A percentile compares a stretch with the other conserved stretches of the same genome.
Evolutionary conservation across 2,797 vertebrate genomes (phyloP).

Genomic region (Catostomus latipinnis): DNA sequence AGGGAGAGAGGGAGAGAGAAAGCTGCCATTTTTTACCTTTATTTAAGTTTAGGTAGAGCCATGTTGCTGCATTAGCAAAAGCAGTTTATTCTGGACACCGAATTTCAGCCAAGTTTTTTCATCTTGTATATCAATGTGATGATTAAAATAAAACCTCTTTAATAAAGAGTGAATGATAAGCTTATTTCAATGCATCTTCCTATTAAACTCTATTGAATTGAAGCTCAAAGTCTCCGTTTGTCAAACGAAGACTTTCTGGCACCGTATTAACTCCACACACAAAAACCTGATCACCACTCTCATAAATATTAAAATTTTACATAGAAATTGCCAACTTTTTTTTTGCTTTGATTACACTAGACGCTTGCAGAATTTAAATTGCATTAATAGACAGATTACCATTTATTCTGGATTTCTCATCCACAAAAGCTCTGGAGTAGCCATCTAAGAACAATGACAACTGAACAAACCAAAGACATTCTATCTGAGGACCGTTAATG

Average conservation of each 20-base stretch:
- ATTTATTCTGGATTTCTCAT: constrained; percentile 85
- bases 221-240: constrained; percentile 16
- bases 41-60: background rate
- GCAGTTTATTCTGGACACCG: background rate
- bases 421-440: constrained; percentile 63
- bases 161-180: constrained; percentile 25
- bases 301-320: constrained; percentile 79
- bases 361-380: constrained; percentile 79
- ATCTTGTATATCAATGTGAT: background rate
- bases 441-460: constrained; percentile 74
- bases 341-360: constrained; percentile 78
- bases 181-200: constrained; percentile 45
- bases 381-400: constrained; percentile 83
- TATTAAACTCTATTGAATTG: constrained; percentile 48
- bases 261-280: constrained; percentile 57
- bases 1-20: background rate
- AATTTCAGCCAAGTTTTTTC: constrained; percentile 1
- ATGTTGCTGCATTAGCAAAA: background rate
- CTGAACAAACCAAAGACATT: constrained; percentile 64
- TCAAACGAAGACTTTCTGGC: constrained; percentile 31
- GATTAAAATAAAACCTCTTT: background rate
- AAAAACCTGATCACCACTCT: constrained; percentile 73
- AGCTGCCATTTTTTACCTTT: constrained; percentile 16
- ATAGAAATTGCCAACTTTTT: constrained; percentile 68
- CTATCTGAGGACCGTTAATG: constrained; percentile 71